Base-by-base conservation (phyloP, 2,797 vertebrate genomes). In the Hafferia zeledoni region DNA sequence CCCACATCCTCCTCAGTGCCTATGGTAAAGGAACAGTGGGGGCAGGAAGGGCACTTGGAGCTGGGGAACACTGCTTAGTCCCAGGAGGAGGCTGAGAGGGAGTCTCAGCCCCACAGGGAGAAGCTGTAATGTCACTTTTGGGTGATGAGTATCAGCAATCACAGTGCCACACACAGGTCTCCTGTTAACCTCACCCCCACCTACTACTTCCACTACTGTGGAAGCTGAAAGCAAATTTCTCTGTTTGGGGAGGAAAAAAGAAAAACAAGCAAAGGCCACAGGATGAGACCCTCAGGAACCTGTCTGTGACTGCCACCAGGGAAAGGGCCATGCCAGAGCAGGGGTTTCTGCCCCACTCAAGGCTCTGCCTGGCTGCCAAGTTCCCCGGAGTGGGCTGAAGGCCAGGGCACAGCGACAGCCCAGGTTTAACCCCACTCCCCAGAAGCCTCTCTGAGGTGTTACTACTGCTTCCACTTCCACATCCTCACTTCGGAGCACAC, bases 341-440 rank as follows among this genome's bases (percentile, higher is more conserved):
- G 1, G 1, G n/a, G 10, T 25, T 5, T 23, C 43, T 60, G 61
- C 55, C 41, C 30, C 53, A 41, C 57, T 57, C 0, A 0, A 47
- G 44, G 22, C 30, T 44, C 30, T 28, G 28, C 20, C 50, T 2
- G 0, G 33, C 64, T 53, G 23, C 44, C 11, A 1, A 19, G 43
- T 41, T 55, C 17, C 41, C 65, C 4, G 13, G 44, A n/a, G 31
- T 0, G 0, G 69, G 85, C 68, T 23, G 16, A 22, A 28, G 33
- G 55, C 13, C 9, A 2, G 17, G 47, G 43, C 4, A 8, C 61
- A 59, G 78, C 7, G 1, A 39, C 2, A 10, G 30, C 27, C 24
- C 50, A 44, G 64, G n/a, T 47, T 63, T 59, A 77, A 39, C 14
- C 64, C 55, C 5, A 4, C 28, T 69, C 23, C 20, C 4, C 56